Base-by-base conservation (phyloP, 2,113 vertebrate species). In the Eulacestoma nigropectus region DNA sequence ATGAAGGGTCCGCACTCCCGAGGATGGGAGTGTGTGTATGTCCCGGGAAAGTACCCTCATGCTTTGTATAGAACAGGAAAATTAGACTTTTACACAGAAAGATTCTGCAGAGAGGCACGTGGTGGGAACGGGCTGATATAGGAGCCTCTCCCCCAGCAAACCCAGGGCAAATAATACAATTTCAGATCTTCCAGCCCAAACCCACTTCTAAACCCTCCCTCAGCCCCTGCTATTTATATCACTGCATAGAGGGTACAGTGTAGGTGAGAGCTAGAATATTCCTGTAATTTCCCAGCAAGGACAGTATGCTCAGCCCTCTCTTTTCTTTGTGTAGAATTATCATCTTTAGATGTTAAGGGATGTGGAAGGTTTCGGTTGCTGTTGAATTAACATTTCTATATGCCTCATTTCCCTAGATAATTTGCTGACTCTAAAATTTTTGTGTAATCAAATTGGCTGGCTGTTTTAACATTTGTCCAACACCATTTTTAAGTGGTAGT, bases 351-450 rank as follows among this genome's bases (percentile, higher is more conserved):
- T 72, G 80, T n/a, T 60, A 83, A 78, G 53, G 81, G 90, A 55
- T 32, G 33, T n/a, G 44, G 47, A 64, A 85, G 75, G 35, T 69
- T 95, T 81, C 17, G 7, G 68, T 89, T 89, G 88, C 88, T 63
- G 56, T 91, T 82, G 88, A 82, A 83, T 87, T 93, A 94, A 89
- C 83, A 55, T 93, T 95, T 93, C 56, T 88, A 1, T 82, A 83
- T 4, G 42, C 92, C 79, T 95, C 80, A 95, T 95, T 93, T 94
- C 93, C 90, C 68, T 46, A 88, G 95, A 73, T 83, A 50, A 93
- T 96, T 96, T 96, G 94, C 94, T 86, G 94, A 93, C 64, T 83
- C 77, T 76, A 14, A 56, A 50, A 57, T 94, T 96, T 94, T 94
- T 89, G 57, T 92, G 64, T 90, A 77, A 56, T 76, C 81, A 93